phyloP scores from a whole-genome alignment of 64 coral and sea anemone genomes.

The Montipora sp. region DNA sequence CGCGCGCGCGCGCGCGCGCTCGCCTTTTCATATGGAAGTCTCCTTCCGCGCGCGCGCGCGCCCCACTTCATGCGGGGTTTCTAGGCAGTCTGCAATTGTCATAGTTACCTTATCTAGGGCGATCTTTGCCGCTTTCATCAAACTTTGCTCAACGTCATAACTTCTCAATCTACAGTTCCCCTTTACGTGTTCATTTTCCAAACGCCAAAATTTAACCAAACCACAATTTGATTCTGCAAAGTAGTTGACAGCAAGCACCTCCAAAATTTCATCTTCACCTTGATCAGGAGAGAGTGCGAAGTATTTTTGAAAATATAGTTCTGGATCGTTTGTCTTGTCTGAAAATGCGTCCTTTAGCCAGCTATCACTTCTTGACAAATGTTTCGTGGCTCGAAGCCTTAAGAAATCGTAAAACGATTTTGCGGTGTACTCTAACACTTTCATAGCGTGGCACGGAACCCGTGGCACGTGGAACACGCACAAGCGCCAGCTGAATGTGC shows the following conservation, averaged over 20 bases:
- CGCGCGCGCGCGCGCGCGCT: no score
- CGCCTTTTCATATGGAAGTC: no score
- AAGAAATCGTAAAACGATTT: not conserved
- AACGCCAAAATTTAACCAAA: not conserved
- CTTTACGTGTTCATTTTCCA: not conserved
- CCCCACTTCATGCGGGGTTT: no score
- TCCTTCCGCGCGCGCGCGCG: no score
- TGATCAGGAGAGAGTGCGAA: not conserved
- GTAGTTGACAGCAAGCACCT: not conserved
- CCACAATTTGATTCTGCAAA: conserved; percentile 6
- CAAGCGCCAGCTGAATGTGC: not conserved
- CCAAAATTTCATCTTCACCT: not conserved
- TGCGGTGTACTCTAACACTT: not conserved
- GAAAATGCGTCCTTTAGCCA: not conserved
- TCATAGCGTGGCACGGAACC: not conserved
- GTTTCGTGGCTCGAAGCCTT: not conserved
- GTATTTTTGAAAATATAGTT: not conserved
- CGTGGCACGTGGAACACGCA: not conserved
- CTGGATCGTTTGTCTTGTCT: not conserved
- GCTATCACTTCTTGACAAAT: not conserved
- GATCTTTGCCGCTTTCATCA: not conserved
- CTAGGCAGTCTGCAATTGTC: no score
- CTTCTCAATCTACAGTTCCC: not conserved
- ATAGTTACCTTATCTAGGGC: not conserved
- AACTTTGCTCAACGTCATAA: not conserved